Percentiles rank a stretch among this genome's conserved stretches.
Evolutionary conservation across 1,140 invertebrate genomes (phyloP).

Genomic region (Lycorma delicatula): DNA sequence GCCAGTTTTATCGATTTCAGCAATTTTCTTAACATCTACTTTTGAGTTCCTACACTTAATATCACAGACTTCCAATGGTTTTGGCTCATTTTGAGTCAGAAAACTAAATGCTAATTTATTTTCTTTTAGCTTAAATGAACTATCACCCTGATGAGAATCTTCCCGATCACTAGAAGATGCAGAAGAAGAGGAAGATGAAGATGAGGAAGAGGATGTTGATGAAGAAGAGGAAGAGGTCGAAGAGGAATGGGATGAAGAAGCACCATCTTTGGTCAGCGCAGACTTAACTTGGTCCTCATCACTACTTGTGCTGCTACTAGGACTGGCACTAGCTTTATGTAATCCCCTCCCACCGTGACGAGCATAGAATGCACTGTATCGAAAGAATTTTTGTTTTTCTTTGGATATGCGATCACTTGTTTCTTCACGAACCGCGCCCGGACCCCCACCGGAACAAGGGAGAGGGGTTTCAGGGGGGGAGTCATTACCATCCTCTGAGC

Average conservation of each 20-base stretch:
- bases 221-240: slow-evolving; percentile 32
- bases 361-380: slow-evolving; percentile 58
- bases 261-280: too few species aligned
- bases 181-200: background rate
- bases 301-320: slow-evolving; percentile 34
- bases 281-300: slow-evolving; percentile 22
- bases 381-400: slow-evolving; percentile 79
- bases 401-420: slow-evolving; percentile 62
- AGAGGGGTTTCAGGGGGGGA: slow-evolving; percentile 39
- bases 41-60: slow-evolving; percentile 13
- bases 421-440: slow-evolving; percentile 41
- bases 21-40: background rate
- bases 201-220: background rate
- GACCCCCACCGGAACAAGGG: slow-evolving; percentile 38
- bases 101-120: slow-evolving; percentile 3
- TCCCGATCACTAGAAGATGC: slow-evolving; percentile 34
- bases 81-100: slow-evolving; percentile 3
- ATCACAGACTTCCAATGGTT: slow-evolving; percentile 14
- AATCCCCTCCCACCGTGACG: slow-evolving; percentile 36
- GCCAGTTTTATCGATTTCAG: too few species aligned
- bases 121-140: slow-evolving; percentile 11
- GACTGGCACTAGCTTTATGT: slow-evolving; percentile 24
- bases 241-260: slow-evolving; percentile 30
- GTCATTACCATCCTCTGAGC: slow-evolving; percentile 49
- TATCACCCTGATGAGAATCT: slow-evolving; percentile 26